Percentiles rank a stretch among this genome's conserved stretches.
These are phyloP conservation scores for Tipula unca DNA, from an alignment of 2,888 invertebrate genomes.

Conservation along the genomic window DNA sequence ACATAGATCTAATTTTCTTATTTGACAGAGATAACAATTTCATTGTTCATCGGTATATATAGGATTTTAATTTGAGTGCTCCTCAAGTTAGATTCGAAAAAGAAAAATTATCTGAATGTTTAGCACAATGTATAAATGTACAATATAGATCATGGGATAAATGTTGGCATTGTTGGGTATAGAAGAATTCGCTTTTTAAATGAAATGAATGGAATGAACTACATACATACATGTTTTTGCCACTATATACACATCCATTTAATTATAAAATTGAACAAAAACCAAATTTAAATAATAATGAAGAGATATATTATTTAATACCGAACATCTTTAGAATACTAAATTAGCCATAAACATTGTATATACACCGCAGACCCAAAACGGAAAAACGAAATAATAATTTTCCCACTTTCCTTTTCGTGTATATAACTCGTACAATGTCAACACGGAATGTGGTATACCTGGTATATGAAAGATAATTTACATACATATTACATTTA, in stretches of 20 bases:
- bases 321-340: not conserved
- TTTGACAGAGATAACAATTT: too few species aligned
- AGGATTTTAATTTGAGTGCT: too few species aligned
- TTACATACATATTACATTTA: not conserved
- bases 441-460: not conserved
- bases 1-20: too few species aligned
- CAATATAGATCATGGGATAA: too few species aligned
- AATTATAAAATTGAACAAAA: not conserved
- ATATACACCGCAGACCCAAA: not conserved
- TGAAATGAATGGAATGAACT: too few species aligned
- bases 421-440: not conserved
- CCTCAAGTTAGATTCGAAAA: too few species aligned
- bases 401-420: not conserved
- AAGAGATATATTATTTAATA: not conserved
- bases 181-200: too few species aligned
- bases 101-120: too few species aligned
- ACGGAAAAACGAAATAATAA: not conserved
- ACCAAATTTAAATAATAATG: not conserved
- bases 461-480: not conserved
- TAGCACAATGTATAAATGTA: too few species aligned
- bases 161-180: too few species aligned
- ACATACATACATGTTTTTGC: too few species aligned
- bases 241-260: not conserved
- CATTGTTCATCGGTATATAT: too few species aligned
- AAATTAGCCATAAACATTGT: not conserved